A percentile compares a stretch with the other conserved stretches of the same genome.
Evolutionary conservation across 2,113 vertebrate genomes (phyloP).

Genomic region (Craseonycteris thonglongyai): DNA sequence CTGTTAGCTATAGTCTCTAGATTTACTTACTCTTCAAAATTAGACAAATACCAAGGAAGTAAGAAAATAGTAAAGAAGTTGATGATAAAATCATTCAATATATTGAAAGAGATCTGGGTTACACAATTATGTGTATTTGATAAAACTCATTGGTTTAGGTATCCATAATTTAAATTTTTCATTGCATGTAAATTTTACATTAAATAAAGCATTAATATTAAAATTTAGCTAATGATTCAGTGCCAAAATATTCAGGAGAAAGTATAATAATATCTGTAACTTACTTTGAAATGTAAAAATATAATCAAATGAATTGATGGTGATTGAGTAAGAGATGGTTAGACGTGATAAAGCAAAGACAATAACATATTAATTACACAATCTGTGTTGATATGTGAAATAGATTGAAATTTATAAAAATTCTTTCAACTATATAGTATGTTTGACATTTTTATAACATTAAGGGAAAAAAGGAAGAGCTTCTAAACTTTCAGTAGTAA

Average conservation of each 20-base stretch:
- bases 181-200: background rate
- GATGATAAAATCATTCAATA: background rate
- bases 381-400: background rate
- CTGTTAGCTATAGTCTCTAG: constrained; percentile 62
- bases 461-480: background rate
- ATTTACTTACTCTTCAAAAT: constrained; percentile 56
- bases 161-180: background rate
- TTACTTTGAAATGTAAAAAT: background rate
- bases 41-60: constrained; percentile 55
- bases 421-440: background rate
- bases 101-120: background rate
- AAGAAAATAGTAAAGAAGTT: constrained; percentile 55
- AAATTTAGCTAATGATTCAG: background rate
- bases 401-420: background rate
- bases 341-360: background rate
- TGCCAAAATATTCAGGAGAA: background rate
- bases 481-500: background rate
- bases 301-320: background rate
- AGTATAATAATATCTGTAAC: background rate
- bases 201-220: background rate
- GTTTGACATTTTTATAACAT: background rate
- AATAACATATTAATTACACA: background rate
- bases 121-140: background rate
- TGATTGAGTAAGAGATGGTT: background rate
- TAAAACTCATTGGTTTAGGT: background rate